Percentiles rank a stretch among this genome's conserved stretches.
These are phyloP conservation scores for Muscicapa striata DNA, from an alignment of 2,797 vertebrate species.

Conservation along the genomic window DNA sequence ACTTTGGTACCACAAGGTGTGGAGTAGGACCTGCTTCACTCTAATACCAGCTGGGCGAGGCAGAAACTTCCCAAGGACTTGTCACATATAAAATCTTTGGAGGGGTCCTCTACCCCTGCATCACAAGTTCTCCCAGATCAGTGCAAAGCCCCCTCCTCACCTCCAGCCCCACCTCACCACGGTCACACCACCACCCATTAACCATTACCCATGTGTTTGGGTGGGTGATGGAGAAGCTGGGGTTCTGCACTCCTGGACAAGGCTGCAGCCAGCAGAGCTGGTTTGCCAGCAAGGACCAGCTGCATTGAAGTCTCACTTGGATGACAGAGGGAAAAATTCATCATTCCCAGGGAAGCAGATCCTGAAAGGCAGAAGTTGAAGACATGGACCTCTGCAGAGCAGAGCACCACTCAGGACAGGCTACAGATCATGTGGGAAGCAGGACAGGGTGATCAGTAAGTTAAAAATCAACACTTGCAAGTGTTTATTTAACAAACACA, in stretches of 20 bases:
- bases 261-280: neutral
- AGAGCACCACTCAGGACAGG: rapidly evolving
- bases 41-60: neutral
- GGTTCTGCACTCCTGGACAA: rapidly evolving
- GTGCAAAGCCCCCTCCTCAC: neutral
- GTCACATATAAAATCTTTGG: rapidly evolving
- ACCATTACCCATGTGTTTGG: rapidly evolving
- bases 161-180: neutral
- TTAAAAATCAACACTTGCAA: constrained; percentile 1
- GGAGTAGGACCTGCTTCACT: neutral
- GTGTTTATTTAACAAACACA: neutral
- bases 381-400: neutral
- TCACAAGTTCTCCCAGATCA: neutral
- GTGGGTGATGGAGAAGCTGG: rapidly evolving
- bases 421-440: neutral
- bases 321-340: neutral
- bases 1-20: neutral
- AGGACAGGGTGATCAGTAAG: neutral
- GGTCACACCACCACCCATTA: neutral
- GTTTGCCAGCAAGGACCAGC: neutral
- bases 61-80: neutral
- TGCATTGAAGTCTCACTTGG: rapidly evolving
- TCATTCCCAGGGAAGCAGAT: neutral
- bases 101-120: neutral
- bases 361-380: neutral